phyloP scores from a whole-genome alignment of 1,140 invertebrate genomes.

The Zophobas atratus region DNA sequence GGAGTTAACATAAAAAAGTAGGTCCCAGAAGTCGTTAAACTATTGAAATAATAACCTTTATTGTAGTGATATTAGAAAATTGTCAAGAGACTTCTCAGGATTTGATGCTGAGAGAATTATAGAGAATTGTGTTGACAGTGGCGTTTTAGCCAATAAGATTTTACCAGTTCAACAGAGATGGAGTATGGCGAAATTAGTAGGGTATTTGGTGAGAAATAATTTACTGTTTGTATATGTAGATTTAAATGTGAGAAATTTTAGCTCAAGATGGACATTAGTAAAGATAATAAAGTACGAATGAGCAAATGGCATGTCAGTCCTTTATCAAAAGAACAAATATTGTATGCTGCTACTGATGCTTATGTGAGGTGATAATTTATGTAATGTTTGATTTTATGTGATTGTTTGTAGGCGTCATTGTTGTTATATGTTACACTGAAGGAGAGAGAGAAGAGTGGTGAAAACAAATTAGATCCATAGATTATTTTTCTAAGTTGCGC shows the following conservation, averaged over 20 bases:
- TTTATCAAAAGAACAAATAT: constrained; percentile 71
- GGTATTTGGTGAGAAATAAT: constrained; percentile 69
- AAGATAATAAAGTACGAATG: constrained; percentile 73
- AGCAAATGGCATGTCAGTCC: constrained; percentile 77
- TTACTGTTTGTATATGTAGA: constrained; percentile 26
- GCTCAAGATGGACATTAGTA: constrained; percentile 71
- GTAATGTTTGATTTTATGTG: constrained; percentile 30
- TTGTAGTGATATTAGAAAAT: constrained; percentile 76
- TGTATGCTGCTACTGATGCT: constrained; percentile 79
- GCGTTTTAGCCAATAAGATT: constrained; percentile 72
- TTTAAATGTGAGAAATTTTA: constrained; percentile 56
- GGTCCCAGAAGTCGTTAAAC: neutral
- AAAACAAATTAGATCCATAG: neutral
- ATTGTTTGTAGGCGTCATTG: constrained; percentile 55
- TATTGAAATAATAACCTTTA: constrained; percentile 43
- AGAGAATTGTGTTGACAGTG: constrained; percentile 75
- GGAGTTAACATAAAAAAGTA: constrained; percentile 79
- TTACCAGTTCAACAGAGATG: constrained; percentile 71
- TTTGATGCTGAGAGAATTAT: constrained; percentile 71
- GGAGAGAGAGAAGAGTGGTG: neutral
- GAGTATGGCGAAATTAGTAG: constrained; percentile 75
- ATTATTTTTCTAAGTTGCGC: neutral
- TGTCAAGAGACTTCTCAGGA: constrained; percentile 75
- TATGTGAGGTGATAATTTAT: constrained; percentile 68
- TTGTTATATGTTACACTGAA: constrained; percentile 54